Percentiles rank a stretch among this genome's conserved stretches.
Conservation (phyloP, 2,888 invertebrate species). For the Rhimphoctona megacephalus region DNA sequence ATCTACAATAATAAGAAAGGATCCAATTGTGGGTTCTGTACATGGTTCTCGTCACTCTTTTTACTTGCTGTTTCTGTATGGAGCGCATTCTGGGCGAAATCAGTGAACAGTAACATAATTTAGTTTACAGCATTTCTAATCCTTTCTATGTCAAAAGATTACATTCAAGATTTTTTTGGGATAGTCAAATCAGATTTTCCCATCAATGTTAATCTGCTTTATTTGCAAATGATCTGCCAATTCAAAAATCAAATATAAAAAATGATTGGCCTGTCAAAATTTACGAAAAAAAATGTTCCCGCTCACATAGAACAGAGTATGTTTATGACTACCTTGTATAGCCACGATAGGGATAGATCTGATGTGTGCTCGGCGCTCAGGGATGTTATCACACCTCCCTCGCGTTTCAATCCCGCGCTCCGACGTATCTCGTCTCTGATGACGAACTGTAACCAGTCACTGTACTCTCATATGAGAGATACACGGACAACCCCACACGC, state of each 20-base stretch:
- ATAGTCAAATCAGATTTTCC: not conserved
- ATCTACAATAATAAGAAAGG: not conserved
- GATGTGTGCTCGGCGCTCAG: not conserved
- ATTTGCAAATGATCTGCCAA: not conserved
- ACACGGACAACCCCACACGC: not conserved
- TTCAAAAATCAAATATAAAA: too few relatives aligned
- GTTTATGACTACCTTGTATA: slow-evolving; percentile 19
- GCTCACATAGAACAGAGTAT: not conserved
- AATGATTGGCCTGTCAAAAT: not conserved
- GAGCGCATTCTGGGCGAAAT: not conserved
- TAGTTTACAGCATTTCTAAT: not conserved
- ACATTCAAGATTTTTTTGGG: not conserved
- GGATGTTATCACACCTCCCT: slow-evolving; percentile 67
- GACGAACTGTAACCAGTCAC: slow-evolving; percentile 33
- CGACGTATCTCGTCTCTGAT: slow-evolving; percentile 49
- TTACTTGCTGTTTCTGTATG: not conserved
- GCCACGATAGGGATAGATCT: slow-evolving; percentile 49
- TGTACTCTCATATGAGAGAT: not conserved
- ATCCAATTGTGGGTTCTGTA: not conserved
- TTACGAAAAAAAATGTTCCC: not conserved
- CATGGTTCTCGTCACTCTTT: not conserved
- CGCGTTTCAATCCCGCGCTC: slow-evolving; percentile 45
- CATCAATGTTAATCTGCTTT: not conserved
- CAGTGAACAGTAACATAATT: not conserved
- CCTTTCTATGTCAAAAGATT: not conserved